Evolutionary conservation across 2,797 vertebrate genomes (phyloP).

Genomic region (Cyprinella venusta): DNA sequence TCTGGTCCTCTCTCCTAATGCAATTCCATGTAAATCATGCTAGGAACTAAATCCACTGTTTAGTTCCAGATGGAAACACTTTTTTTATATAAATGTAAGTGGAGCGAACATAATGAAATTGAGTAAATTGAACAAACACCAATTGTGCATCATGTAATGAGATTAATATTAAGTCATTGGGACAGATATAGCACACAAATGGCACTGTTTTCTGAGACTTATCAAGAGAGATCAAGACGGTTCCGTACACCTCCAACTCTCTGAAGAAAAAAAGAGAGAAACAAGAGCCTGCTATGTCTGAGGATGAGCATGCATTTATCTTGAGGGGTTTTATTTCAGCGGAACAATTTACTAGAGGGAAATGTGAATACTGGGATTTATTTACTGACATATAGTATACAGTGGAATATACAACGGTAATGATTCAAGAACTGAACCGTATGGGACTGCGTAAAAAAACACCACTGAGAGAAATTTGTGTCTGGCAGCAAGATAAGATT

Average conservation of each 20-base stretch:
- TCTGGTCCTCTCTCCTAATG: not conserved
- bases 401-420: slow-evolving; percentile 19
- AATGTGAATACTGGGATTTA: slow-evolving; percentile 37
- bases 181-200: not conserved
- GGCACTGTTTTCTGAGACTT: not conserved
- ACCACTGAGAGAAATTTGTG: slow-evolving; percentile 38
- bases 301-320: not conserved
- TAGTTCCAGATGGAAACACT: not conserved
- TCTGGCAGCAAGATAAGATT: slow-evolving; percentile 30
- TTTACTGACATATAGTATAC: slow-evolving; percentile 29
- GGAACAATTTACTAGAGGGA: slow-evolving; percentile 11
- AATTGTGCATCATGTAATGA: not conserved
- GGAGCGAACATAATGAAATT: not conserved
- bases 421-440: slow-evolving; percentile 21
- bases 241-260: not conserved
- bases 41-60: not conserved
- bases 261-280: not conserved
- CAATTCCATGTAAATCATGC: not conserved
- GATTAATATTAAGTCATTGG: not conserved
- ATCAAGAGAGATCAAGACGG: no score
- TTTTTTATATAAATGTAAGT: not conserved
- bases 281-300: not conserved
- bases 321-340: slow-evolving; percentile 15
- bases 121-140: not conserved
- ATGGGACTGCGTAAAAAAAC: slow-evolving; percentile 27